phyloP scores from a whole-genome alignment of 2,797 vertebrate genomes.

The Pseudochaenichthys georgianus region DNA sequence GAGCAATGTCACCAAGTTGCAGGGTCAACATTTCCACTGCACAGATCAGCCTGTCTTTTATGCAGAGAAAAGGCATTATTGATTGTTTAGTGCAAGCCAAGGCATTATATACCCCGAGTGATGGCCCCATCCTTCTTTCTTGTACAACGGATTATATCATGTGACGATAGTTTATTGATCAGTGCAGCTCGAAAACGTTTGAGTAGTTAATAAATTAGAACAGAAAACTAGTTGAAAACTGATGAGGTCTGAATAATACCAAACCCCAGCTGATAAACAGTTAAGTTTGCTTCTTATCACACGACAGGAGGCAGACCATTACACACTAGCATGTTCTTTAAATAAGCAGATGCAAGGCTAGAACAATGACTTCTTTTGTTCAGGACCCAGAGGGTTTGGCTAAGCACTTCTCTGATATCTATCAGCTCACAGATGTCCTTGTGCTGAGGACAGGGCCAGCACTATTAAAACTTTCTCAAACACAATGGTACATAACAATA shows the following conservation, averaged over 20 bases:
- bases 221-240: background rate
- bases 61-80: constrained; percentile 37
- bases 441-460: constrained; percentile 47
- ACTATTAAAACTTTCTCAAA: constrained; percentile 32
- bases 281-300: constrained; percentile 20
- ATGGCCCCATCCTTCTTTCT: constrained; percentile 1
- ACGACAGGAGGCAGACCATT: constrained; percentile 37
- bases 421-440: constrained; percentile 61
- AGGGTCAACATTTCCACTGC: constrained; percentile 44
- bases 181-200: background rate
- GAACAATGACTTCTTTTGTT: constrained; percentile 48
- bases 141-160: background rate
- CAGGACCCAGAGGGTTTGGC: constrained; percentile 56
- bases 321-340: constrained; percentile 52
- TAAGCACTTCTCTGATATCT: constrained; percentile 70
- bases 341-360: constrained; percentile 59
- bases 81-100: constrained; percentile 31
- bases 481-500: constrained; percentile 34
- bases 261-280: background rate
- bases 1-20: constrained; percentile 41
- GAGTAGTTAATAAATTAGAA: background rate
- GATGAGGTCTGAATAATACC: background rate
- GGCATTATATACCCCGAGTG: constrained; percentile 8
- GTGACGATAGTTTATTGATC: constrained; percentile 8
- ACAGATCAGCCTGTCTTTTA: constrained; percentile 35